phyloP scores from a whole-genome alignment of 2,113 vertebrate species.

The Aegithalos caudatus region DNA sequence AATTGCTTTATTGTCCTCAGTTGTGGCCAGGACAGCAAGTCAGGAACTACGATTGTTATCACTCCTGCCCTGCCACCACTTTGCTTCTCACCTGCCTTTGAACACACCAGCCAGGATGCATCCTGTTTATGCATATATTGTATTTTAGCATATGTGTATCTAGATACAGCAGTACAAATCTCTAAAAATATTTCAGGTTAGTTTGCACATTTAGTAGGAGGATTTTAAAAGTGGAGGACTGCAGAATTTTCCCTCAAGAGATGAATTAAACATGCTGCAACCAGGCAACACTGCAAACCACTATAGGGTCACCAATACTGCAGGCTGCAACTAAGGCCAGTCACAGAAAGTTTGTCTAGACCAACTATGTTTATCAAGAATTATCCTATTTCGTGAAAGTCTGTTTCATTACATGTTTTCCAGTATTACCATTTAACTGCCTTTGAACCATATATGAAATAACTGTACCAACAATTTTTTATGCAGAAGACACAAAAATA shows the following conservation, averaged over 20 bases:
- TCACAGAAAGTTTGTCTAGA: not conserved
- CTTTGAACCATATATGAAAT: not conserved
- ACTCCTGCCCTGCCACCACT: not conserved
- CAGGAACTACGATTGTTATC: not conserved
- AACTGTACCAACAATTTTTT: not conserved
- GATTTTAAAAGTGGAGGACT: not conserved
- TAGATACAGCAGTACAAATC: not conserved
- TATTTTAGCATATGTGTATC: accelerated
- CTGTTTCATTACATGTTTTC: not conserved
- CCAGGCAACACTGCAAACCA: not conserved
- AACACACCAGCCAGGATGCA: not conserved
- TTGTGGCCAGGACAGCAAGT: not conserved
- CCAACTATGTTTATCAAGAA: not conserved
- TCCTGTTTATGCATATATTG: not conserved
- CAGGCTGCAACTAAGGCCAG: not conserved
- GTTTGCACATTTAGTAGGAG: not conserved
- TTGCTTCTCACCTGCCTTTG: not conserved
- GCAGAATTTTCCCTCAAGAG: not conserved
- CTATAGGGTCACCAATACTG: accelerated
- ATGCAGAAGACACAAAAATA: not conserved
- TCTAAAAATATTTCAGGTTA: not conserved
- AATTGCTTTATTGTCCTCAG: not conserved
- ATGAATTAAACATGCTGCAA: not conserved
- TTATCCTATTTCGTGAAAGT: not conserved
- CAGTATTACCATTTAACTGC: not conserved